Conservation (phyloP, 2,797 vertebrate genomes). For the Sternotherus odoratus region DNA sequence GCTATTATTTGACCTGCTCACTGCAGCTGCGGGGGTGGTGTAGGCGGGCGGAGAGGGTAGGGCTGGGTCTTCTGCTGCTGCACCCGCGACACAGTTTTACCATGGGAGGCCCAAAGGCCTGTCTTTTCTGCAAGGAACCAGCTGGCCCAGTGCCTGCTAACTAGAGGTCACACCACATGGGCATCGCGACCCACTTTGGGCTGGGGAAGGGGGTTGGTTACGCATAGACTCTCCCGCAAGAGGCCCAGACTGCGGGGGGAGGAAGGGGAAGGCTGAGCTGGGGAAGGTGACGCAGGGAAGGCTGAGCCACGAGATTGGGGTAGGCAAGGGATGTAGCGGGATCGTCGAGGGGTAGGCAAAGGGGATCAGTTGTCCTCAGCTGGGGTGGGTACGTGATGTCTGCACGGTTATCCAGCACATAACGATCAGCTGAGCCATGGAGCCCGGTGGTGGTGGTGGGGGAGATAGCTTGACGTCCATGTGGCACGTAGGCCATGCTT, state of each 20-base stretch:
- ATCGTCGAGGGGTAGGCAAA: background rate
- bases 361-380: background rate
- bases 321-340: background rate
- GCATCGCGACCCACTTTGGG: no score
- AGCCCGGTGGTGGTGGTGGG: rapidly evolving
- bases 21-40: background rate
- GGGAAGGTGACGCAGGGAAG: background rate
- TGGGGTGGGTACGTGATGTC: background rate
- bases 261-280: background rate
- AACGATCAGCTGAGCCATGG: background rate
- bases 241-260: background rate
- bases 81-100: background rate
- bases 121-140: background rate
- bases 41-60: background rate
- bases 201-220: background rate
- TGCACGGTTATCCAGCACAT: background rate
- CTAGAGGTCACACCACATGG: no score
- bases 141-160: no score
- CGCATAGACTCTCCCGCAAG: background rate
- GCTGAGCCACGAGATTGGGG: background rate
- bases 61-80: background rate
- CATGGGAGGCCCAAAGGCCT: background rate
- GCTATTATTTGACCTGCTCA: background rate
- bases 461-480: background rate
- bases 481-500: background rate